Evolutionary conservation across 2,888 invertebrate species (phyloP).

Genomic region (Drosophila yooni): DNA sequence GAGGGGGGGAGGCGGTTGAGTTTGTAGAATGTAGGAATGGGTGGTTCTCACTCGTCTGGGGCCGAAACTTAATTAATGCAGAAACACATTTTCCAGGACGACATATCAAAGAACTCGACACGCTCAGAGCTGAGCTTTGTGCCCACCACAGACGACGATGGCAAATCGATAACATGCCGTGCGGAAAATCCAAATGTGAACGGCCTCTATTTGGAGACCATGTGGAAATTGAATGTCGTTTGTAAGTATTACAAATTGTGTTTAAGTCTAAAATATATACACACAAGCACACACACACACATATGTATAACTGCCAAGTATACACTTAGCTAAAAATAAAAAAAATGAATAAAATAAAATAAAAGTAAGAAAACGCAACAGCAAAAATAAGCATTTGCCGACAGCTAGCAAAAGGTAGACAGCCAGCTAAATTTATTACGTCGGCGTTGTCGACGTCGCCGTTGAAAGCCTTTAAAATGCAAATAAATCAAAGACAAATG

Average conservation of each 20-base stretch:
- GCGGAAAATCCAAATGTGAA: constrained; percentile 96
- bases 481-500: constrained; percentile 80
- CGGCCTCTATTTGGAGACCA: constrained; percentile 92
- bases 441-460: constrained; percentile 69
- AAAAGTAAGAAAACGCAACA: constrained; percentile 21
- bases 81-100: constrained; percentile 87
- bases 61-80: constrained; percentile 77
- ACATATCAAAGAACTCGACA: constrained; percentile 92
- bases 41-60: constrained; percentile 13
- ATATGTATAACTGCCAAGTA: background rate
- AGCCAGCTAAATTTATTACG: constrained; percentile 75
- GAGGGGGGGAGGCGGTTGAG: background rate
- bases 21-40: background rate
- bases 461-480: constrained; percentile 81
- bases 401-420: constrained; percentile 78
- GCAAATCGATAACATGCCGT: constrained; percentile 94
- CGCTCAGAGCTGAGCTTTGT: constrained; percentile 94
- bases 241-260: constrained; percentile 89
- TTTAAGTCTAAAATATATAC: constrained; percentile 66
- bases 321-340: constrained; percentile 21
- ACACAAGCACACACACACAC: background rate
- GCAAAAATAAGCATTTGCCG: constrained; percentile 45
- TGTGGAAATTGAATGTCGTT: constrained; percentile 95
- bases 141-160: constrained; percentile 95
- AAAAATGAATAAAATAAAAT: constrained; percentile 25